These are phyloP conservation scores for Eubasilissa regina DNA, from an alignment of 1,140 invertebrate species.

Conservation along the genomic window DNA sequence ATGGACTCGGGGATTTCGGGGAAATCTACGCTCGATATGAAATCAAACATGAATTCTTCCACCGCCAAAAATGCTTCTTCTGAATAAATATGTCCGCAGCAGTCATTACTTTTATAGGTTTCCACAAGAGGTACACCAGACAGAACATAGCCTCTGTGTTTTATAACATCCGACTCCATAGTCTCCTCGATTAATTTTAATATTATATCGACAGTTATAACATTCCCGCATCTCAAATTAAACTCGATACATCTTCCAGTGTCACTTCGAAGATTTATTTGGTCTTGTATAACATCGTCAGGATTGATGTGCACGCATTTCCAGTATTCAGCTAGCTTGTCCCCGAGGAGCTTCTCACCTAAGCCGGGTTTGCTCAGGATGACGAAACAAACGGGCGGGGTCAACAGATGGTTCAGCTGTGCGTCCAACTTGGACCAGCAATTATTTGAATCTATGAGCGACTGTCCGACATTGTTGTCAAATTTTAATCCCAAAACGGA, in stretches of 20 bases:
- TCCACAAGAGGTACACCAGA: conserved; percentile 74
- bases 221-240: conserved; percentile 71
- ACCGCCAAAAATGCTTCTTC: conserved; percentile 69
- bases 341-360: conserved; percentile 69
- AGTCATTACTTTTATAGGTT: conserved; percentile 48
- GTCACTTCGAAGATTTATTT: conserved; percentile 69
- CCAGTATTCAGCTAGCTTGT: conserved; percentile 71
- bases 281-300: conserved; percentile 70
- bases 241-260: conserved; percentile 72
- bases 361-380: conserved; percentile 75
- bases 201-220: conserved; percentile 68
- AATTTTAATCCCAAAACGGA: conserved; percentile 1
- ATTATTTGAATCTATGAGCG: conserved; percentile 13
- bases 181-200: conserved; percentile 69
- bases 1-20: neutral
- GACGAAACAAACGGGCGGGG: conserved; percentile 72
- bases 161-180: conserved; percentile 68
- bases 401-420: conserved; percentile 68
- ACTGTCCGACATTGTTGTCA: neutral
- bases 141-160: conserved; percentile 75
- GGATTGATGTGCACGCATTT: conserved; percentile 75
- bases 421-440: conserved; percentile 68
- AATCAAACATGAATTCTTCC: conserved; percentile 64
- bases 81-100: conserved; percentile 61
- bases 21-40: conserved; percentile 10